phyloP scores from a whole-genome alignment of 2,113 vertebrate genomes.

The Brachyhypopomus gauderio region DNA sequence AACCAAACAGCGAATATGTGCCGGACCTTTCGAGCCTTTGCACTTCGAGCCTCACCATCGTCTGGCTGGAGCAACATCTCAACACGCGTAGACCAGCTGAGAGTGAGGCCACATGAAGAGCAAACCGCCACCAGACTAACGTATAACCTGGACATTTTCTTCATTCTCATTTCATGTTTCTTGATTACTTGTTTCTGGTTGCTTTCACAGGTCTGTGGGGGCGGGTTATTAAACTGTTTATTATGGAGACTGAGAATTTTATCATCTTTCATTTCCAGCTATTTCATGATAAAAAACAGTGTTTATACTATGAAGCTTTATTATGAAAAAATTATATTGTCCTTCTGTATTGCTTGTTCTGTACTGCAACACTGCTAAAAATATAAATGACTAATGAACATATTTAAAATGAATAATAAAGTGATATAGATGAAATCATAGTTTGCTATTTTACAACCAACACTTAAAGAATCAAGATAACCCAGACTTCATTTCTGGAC shows the following conservation, averaged over 20 bases:
- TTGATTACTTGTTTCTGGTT: neutral
- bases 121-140: neutral
- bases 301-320: neutral
- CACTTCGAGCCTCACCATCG: no score
- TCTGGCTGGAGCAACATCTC: neutral
- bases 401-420: neutral
- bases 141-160: neutral
- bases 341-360: neutral
- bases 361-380: neutral
- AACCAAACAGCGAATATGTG: neutral
- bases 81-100: neutral
- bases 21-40: neutral
- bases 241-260: neutral
- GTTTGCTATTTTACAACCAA: neutral
- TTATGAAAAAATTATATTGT: neutral
- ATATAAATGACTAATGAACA: no score
- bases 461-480: neutral
- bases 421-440: neutral
- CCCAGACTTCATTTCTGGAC: neutral
- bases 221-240: neutral
- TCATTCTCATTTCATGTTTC: neutral
- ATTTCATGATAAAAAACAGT: slow-evolving; percentile 8
- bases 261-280: neutral
- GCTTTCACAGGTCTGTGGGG: neutral
- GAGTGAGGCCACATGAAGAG: neutral